Percentiles rank a stretch among this genome's conserved stretches.
phyloP scores from a whole-genome alignment of 2,113 vertebrate species.

The Syngnathus scovelli region DNA sequence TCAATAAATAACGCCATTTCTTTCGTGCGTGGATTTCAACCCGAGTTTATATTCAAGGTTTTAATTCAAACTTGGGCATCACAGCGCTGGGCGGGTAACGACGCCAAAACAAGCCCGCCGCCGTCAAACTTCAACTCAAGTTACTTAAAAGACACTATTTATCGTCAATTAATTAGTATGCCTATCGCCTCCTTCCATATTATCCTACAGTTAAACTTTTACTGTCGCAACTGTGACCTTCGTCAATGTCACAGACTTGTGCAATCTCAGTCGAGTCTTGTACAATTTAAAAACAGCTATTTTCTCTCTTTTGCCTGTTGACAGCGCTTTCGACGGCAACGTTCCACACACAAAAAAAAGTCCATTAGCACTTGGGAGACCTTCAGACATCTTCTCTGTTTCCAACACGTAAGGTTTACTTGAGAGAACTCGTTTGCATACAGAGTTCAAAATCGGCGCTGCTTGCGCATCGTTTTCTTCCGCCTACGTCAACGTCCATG shows the following conservation, averaged over 20 bases:
- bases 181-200: not conserved
- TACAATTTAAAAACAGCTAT: not conserved
- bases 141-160: not conserved
- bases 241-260: not conserved
- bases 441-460: not conserved
- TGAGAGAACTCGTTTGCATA: not conserved
- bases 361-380: not conserved
- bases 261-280: not conserved
- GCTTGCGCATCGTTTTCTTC: not conserved
- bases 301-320: not conserved
- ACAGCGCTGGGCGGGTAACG: slow-evolving; percentile 31
- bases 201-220: not conserved
- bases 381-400: not conserved
- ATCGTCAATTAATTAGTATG: not conserved
- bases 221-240: not conserved
- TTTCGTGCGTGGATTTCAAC: slow-evolving; percentile 7
- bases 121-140: not conserved
- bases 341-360: not conserved
- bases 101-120: slow-evolving; percentile 5
- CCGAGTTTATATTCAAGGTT: slow-evolving; percentile 27
- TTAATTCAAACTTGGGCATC: slow-evolving; percentile 21
- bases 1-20: slow-evolving; percentile 19
- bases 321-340: not conserved
- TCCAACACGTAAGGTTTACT: not conserved
- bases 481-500: not conserved